Conservation (phyloP, 2,797 vertebrate species). For the Syngnathus rostellatus region DNA sequence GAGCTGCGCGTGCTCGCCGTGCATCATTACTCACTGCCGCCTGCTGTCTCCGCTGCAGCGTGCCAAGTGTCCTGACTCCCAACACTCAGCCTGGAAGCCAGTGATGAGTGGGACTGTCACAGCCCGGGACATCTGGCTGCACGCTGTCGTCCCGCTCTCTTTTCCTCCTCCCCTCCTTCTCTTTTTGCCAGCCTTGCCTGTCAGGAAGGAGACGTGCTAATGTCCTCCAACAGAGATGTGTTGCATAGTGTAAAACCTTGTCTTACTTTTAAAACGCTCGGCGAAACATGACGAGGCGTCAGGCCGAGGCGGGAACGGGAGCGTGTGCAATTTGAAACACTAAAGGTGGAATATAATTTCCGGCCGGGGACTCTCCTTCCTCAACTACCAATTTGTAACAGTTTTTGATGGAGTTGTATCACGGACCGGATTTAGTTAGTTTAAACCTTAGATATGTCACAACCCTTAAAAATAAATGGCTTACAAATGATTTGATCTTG, state of each 20-base stretch:
- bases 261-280: constrained; percentile 54
- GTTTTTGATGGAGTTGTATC: not conserved
- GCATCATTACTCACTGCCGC: constrained; percentile 70
- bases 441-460: too few relatives aligned
- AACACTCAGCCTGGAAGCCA: constrained; percentile 65
- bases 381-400: not conserved
- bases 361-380: not conserved
- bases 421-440: too few relatives aligned
- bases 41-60: constrained; percentile 65
- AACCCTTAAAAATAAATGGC: too few relatives aligned
- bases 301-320: constrained; percentile 26
- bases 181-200: constrained; percentile 52
- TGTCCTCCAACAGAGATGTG: constrained; percentile 57
- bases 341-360: not conserved
- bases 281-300: constrained; percentile 47
- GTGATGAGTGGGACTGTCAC: constrained; percentile 73
- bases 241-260: constrained; percentile 54
- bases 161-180: constrained; percentile 11
- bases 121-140: constrained; percentile 68
- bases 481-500: not conserved
- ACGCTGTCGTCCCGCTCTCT: constrained; percentile 58
- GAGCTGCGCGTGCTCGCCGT: constrained; percentile 45
- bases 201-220: constrained; percentile 64
- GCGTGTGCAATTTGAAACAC: not conserved
- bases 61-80: constrained; percentile 70